Percentiles rank a stretch among this genome's conserved stretches.
phyloP scores from a whole-genome alignment of 30 jellyfish, hydroid and myxozoan genomes.

The Aurelia aurita region DNA sequence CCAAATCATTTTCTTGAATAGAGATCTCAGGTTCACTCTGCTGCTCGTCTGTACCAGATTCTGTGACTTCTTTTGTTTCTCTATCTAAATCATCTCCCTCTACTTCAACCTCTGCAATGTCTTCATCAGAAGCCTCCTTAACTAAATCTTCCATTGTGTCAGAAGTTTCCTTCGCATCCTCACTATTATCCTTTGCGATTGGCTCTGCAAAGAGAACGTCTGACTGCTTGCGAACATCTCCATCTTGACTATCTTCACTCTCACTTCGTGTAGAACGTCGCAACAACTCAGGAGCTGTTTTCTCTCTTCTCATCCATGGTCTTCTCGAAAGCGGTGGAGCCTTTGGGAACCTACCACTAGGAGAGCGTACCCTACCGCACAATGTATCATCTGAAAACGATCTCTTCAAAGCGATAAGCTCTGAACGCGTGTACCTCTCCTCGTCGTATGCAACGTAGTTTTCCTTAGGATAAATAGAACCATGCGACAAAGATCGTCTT shows the following conservation, averaged over 20 bases:
- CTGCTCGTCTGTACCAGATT: not conserved
- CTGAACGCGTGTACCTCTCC: not conserved
- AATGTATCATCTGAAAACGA: slow-evolving; percentile 50
- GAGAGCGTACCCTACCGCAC: slow-evolving; percentile 14
- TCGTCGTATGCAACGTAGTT: slow-evolving; percentile 62
- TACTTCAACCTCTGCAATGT: not conserved
- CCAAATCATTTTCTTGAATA: not conserved
- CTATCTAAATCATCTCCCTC: not conserved
- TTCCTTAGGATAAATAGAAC: slow-evolving; percentile 66
- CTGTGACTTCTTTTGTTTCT: not conserved
- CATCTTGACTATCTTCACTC: not conserved
- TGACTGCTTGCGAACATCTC: too few relatives aligned
- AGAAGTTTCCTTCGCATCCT: too few relatives aligned
- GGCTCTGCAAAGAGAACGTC: too few relatives aligned
- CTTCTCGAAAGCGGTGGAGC: slow-evolving; percentile 3
- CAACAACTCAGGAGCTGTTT: slow-evolving; percentile 48
- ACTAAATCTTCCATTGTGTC: not conserved
- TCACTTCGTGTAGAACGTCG: not conserved
- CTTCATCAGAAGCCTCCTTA: not conserved
- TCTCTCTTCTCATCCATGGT: slow-evolving; percentile 55
- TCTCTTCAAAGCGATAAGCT: slow-evolving; percentile 41
- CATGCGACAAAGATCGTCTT: slow-evolving; percentile 38
- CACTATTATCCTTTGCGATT: too few relatives aligned
- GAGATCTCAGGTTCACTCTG: not conserved
- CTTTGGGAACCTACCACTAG: slow-evolving; percentile 10